Evolutionary conservation across 2,888 invertebrate genomes (phyloP), one percentile per base, ranked within the genome.

Genomic region (Suillia variegata): DNA sequence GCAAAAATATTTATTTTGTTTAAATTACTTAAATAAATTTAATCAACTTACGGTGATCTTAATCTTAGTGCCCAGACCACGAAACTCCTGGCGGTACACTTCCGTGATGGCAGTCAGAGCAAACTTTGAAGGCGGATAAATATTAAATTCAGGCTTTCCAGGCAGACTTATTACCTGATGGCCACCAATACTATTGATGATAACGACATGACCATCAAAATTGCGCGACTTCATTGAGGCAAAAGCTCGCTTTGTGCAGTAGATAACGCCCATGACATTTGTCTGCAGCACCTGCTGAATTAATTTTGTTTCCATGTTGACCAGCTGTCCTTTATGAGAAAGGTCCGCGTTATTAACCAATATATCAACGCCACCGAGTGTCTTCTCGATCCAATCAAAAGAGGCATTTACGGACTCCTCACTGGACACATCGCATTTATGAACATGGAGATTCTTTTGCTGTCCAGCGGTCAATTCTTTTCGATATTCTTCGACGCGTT

Each of bases 331-430:
- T 0, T 42, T 1, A 6, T 60, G 64, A 20, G 70, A 10, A 1
- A 84, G 70, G 2, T 85, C 88, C 2, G 88, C 88, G 69, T 86
- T 87, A 70, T 88, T 88, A 2, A 88, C 74, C 57, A 87, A 79
- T 3, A 88, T 82, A 69, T 87, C 85, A 22, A 86, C 80, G 8
- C 85, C 84, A 0, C 87, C 87, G 2, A 85, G 67, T 1, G 82
- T 75, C n/a, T 79, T 64, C 18, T 85, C 82, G 48, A 86, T 83
- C 77, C 79, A 80, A 31, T 80, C 74, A 72, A 88, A 88, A 34
- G 85, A 84, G 12, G 76, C 73, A 47, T 84, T 69, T 21, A 89
- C 85, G 0, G 87, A 85, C 0, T 83, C 79, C 63, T 85, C 85
- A 45, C 82, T 82, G 5, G 79, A 76, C 8, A 88, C 75, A 70